Conservation (phyloP, 2,113 vertebrate species). For the Triplophysa siluroides region DNA sequence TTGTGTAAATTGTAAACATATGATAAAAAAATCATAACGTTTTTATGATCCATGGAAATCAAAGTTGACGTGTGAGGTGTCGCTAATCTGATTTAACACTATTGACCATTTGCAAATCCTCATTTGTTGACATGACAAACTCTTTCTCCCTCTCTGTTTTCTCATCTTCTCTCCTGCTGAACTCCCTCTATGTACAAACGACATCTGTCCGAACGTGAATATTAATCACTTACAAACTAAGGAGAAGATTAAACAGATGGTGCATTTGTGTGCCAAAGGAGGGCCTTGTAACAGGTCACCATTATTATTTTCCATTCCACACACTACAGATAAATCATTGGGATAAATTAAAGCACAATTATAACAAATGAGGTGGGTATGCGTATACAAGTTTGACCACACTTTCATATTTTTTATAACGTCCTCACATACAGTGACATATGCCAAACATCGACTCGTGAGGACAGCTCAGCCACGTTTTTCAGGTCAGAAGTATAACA, state of each 20-base stretch:
- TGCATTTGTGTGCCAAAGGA: not conserved
- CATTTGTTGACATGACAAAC: not conserved
- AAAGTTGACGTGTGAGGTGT: not conserved
- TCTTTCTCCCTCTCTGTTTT: not conserved
- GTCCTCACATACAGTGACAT: not conserved
- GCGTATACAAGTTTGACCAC: no score
- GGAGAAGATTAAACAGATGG: slow-evolving; percentile 41
- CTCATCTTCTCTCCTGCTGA: slow-evolving; percentile 15
- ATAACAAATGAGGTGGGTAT: not conserved
- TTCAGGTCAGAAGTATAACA: no score
- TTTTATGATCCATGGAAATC: no score
- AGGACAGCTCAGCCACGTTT: no score
- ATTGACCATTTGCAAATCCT: not conserved
- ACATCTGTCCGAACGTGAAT: slow-evolving; percentile 29
- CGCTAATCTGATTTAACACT: slow-evolving; percentile 10
- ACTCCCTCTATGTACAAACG: not conserved
- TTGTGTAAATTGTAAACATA: no score
- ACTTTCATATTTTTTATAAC: not conserved
- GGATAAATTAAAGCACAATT: not conserved
- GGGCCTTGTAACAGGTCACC: slow-evolving; percentile 4
- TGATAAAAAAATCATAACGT: no score
- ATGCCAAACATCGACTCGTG: no score
- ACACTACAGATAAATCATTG: not conserved
- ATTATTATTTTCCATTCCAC: not conserved
- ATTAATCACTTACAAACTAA: slow-evolving; percentile 37